phyloP scores from a whole-genome alignment of 2,888 invertebrate species.

The Drosophila sordidula region DNA sequence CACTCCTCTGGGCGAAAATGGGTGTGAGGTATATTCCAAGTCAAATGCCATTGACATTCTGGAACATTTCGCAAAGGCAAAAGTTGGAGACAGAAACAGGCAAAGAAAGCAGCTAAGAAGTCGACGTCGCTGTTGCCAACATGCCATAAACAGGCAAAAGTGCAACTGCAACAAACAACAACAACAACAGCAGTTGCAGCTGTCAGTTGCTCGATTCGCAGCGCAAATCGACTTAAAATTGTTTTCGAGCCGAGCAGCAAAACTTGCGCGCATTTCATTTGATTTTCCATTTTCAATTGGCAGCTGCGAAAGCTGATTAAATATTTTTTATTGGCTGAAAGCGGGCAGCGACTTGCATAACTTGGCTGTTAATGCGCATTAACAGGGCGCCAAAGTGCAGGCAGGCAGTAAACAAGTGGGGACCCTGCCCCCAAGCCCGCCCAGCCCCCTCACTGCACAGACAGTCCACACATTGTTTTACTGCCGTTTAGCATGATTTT shows the following conservation, averaged over 20 bases:
- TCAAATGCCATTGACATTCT: constrained; percentile 26
- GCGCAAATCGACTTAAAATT: constrained; percentile 77
- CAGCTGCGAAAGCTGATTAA: constrained; percentile 56
- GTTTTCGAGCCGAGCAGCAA: constrained; percentile 60
- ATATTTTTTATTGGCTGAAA: constrained; percentile 58
- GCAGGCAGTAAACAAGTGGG: constrained; percentile 52
- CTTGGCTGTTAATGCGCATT: constrained; percentile 58
- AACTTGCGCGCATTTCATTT: constrained; percentile 57
- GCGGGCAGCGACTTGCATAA: constrained; percentile 29
- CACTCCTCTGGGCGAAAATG: neutral
- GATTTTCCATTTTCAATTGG: constrained; percentile 41
- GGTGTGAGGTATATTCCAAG: neutral
- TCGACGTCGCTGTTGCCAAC: constrained; percentile 31
- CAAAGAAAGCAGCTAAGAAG: constrained; percentile 33
- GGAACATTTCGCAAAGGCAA: constrained; percentile 1
- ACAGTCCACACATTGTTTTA: constrained; percentile 71
- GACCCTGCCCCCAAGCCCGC: neutral
- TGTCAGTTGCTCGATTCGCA: constrained; percentile 39
- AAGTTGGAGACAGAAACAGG: constrained; percentile 16
- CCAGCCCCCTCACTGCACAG: neutral
- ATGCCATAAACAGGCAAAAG: constrained; percentile 47
- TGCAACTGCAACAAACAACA: constrained; percentile 44
- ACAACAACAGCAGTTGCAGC: constrained; percentile 8
- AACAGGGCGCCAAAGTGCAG: constrained; percentile 37
- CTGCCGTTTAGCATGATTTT: constrained; percentile 78